Evolutionary conservation across 2,113 vertebrate species (phyloP).

Genomic region (Upupa epops): DNA sequence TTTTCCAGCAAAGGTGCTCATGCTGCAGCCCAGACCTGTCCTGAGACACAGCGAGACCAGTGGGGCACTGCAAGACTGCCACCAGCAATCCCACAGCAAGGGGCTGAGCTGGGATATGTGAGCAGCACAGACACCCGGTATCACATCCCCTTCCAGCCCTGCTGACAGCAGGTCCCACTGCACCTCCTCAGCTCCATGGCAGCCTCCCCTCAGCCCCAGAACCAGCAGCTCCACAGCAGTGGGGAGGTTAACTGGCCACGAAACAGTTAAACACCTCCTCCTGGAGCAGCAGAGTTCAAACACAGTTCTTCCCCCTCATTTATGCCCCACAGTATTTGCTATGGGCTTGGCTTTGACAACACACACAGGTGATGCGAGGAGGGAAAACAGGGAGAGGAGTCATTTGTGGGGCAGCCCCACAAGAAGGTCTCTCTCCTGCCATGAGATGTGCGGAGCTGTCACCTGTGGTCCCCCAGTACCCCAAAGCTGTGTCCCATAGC

Average conservation of each 20-base stretch:
- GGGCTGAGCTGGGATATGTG: accelerated
- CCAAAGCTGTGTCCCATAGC: background rate
- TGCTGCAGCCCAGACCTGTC: background rate
- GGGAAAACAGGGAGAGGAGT: background rate
- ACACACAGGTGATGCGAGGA: background rate
- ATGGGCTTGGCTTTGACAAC: background rate
- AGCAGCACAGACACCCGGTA: accelerated
- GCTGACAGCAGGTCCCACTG: accelerated
- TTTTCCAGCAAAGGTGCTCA: background rate
- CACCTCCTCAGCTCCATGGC: accelerated
- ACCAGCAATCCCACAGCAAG: too few species aligned
- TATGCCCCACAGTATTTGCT: background rate
- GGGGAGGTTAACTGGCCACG: accelerated
- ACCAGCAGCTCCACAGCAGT: accelerated
- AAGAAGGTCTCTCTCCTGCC: background rate
- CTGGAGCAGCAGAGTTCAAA: background rate
- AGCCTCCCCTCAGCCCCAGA: background rate
- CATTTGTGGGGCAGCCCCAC: background rate
- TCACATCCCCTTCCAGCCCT: background rate
- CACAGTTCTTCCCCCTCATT: background rate
- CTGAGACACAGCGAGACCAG: background rate
- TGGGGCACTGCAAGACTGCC: too few species aligned
- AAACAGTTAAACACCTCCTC: background rate
- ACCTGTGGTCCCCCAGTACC: background rate
- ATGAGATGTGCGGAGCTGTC: accelerated